Conservation (phyloP, 2,888 invertebrate species). For the Eilema sororculum region DNA sequence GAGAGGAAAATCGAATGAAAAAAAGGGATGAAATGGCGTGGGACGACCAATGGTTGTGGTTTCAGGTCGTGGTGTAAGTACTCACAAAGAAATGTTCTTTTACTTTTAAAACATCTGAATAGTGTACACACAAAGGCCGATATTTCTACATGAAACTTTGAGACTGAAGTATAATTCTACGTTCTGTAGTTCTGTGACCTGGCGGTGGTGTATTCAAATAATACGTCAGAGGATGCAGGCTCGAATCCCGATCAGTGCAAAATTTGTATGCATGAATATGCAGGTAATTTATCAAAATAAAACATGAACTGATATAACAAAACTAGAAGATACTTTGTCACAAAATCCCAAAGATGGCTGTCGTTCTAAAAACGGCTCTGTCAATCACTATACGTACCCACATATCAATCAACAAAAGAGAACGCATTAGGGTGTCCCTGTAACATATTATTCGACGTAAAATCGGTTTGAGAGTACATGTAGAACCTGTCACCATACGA, state of each 20-base stretch:
- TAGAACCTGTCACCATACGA: background rate
- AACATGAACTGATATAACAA: too few species aligned
- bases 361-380: background rate
- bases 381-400: background rate
- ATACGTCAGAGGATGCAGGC: too few species aligned
- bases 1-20: slow-evolving; percentile 6
- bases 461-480: background rate
- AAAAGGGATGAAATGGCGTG: slow-evolving; percentile 17
- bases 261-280: too few species aligned
- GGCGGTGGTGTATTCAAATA: too few species aligned
- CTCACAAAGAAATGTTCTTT: slow-evolving; percentile 21
- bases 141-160: background rate
- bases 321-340: background rate
- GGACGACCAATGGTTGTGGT: slow-evolving; percentile 1
- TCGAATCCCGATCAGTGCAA: too few species aligned
- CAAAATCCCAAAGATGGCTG: background rate
- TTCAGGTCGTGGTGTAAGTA: background rate
- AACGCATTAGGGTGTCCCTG: background rate
- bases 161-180: background rate
- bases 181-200: background rate
- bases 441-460: background rate
- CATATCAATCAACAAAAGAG: background rate
- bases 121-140: background rate
- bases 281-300: too few species aligned
- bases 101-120: background rate